Percentiles rank a stretch among this genome's conserved stretches.
phyloP scores from a whole-genome alignment of 2,888 invertebrate genomes.

The Lathronympha strigana region DNA sequence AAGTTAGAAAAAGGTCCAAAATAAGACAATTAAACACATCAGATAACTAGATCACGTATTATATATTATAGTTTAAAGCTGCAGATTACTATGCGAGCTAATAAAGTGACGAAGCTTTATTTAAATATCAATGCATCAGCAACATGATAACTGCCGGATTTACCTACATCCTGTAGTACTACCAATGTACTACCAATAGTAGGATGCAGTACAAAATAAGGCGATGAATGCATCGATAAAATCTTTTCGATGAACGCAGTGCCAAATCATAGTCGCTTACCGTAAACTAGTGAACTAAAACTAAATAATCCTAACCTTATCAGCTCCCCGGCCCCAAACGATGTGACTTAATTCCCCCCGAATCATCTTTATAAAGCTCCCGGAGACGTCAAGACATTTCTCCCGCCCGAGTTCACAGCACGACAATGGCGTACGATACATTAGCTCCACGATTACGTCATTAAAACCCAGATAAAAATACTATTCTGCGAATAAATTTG shows the following conservation, averaged over 20 bases:
- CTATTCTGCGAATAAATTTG: constrained; percentile 61
- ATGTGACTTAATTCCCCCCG: constrained; percentile 52
- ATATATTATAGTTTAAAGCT: too few species aligned
- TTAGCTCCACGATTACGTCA: constrained; percentile 62
- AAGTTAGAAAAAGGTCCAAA: too few species aligned
- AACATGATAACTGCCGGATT: too few species aligned
- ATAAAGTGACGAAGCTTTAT: too few species aligned
- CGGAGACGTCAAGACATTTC: constrained; percentile 69
- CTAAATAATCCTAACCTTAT: constrained; percentile 46
- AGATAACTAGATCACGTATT: too few species aligned
- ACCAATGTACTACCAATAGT: too few species aligned
- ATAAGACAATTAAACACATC: too few species aligned
- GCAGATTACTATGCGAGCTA: too few species aligned
- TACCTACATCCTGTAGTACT: too few species aligned
- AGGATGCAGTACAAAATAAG: not conserved
- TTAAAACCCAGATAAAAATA: constrained; percentile 65
- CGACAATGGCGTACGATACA: constrained; percentile 67
- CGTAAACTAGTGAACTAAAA: not conserved
- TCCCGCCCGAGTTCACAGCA: constrained; percentile 65
- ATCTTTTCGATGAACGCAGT: not conserved
- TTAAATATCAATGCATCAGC: too few species aligned
- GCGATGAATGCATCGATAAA: not conserved
- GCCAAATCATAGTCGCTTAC: not conserved
- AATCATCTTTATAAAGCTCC: constrained; percentile 68
- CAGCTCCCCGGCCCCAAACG: constrained; percentile 50